Conservation (phyloP, 2,797 vertebrate species). For the Eutrigla gurnardus region DNA sequence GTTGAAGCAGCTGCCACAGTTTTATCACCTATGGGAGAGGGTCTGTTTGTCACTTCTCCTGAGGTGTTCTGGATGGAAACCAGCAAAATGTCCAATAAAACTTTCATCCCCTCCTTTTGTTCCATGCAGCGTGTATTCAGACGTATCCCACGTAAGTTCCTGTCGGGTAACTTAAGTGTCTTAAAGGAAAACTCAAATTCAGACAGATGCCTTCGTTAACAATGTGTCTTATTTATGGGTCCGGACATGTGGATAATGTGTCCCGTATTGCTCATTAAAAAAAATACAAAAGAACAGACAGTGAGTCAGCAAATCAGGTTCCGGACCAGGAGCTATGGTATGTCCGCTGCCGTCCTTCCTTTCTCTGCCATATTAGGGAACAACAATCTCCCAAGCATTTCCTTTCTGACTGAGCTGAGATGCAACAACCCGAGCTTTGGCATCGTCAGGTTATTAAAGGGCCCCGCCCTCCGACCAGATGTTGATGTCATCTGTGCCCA, state of each 20-base stretch:
- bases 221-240: slow-evolving; percentile 28
- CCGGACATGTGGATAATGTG: slow-evolving; percentile 53
- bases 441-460: slow-evolving; percentile 44
- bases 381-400: slow-evolving; percentile 64
- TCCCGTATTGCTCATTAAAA: slow-evolving; percentile 43
- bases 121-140: background rate
- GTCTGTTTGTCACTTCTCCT: slow-evolving; percentile 22
- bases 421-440: slow-evolving; percentile 32
- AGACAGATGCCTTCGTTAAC: slow-evolving; percentile 39
- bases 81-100: slow-evolving; percentile 3
- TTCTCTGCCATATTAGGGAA: slow-evolving; percentile 85
- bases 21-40: slow-evolving; percentile 39
- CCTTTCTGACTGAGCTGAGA: slow-evolving; percentile 46
- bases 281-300: slow-evolving; percentile 47
- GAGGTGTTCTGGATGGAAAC: slow-evolving; percentile 29
- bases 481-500: slow-evolving; percentile 60
- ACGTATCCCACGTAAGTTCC: background rate
- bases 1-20: slow-evolving; percentile 55
- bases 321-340: slow-evolving; percentile 40
- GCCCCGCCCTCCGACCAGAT: slow-evolving; percentile 64
- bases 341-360: slow-evolving; percentile 56
- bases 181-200: slow-evolving; percentile 30
- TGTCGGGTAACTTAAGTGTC: slow-evolving; percentile 1
- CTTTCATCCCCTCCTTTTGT: background rate
- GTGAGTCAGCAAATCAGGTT: slow-evolving; percentile 57